A percentile compares a stretch with the other conserved stretches of the same genome.
Evolutionary conservation across 1,140 invertebrate species (phyloP).

Genomic region (Hyphantria cunea): DNA sequence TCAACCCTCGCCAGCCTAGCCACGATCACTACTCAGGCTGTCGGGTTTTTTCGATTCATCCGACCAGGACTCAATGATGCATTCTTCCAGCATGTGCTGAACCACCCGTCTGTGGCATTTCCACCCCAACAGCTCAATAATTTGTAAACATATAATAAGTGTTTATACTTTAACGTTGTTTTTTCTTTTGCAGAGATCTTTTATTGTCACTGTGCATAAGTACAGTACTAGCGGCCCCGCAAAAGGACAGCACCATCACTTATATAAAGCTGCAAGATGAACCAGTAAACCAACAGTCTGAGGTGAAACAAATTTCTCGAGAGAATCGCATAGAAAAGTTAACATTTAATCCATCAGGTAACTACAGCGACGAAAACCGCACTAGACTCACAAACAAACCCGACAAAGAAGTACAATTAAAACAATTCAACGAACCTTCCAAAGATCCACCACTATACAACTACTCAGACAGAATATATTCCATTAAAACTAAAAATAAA

Average conservation of each 20-base stretch:
- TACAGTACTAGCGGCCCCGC: slow-evolving; percentile 41
- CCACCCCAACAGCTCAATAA: too few species aligned
- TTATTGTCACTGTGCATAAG: slow-evolving; percentile 35
- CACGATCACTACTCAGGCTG: too few species aligned
- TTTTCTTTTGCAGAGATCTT: slow-evolving; percentile 37
- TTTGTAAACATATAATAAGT: too few species aligned
- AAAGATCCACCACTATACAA: slow-evolving; percentile 1
- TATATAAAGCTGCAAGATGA: slow-evolving; percentile 53
- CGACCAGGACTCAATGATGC: too few species aligned
- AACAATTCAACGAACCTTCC: not conserved
- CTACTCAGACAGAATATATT: slow-evolving; percentile 23
- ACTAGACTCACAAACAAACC: not conserved
- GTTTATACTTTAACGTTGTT: not conserved
- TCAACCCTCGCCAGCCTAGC: too few species aligned
- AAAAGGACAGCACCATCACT: slow-evolving; percentile 51
- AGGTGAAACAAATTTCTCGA: not conserved
- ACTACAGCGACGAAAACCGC: slow-evolving; percentile 15
- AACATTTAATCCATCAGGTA: slow-evolving; percentile 35
- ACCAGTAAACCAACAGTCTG: slow-evolving; percentile 1
- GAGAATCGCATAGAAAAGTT: slow-evolving; percentile 52
- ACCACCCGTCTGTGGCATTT: too few species aligned
- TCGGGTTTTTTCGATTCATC: too few species aligned
- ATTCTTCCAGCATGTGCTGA: too few species aligned
- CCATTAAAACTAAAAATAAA: slow-evolving; percentile 15
- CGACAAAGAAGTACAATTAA: not conserved